Evolutionary conservation across 2,888 invertebrate genomes (phyloP).

Genomic region (Agapostemon virescens): DNA sequence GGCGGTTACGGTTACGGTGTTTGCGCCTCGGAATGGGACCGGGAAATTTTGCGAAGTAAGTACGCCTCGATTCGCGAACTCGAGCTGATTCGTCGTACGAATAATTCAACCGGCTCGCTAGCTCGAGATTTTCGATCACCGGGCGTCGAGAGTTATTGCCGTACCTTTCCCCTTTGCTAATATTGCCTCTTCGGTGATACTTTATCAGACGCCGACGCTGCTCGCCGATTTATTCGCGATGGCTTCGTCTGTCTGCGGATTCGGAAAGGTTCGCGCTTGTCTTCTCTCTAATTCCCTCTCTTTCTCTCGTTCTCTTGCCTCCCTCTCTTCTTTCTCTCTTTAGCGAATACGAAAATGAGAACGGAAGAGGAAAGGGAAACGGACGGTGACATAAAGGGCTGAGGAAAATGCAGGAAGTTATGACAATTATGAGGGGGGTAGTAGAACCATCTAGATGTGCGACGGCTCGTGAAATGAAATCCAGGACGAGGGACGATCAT

Average conservation of each 20-base stretch:
- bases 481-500: constrained; percentile 69
- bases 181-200: constrained; percentile 53
- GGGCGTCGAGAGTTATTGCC: constrained; percentile 37
- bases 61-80: not conserved
- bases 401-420: constrained; percentile 71
- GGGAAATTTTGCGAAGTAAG: not conserved
- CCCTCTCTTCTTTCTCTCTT: not conserved
- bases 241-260: constrained; percentile 43
- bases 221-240: constrained; percentile 61
- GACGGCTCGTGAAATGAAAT: constrained; percentile 77
- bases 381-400: constrained; percentile 54
- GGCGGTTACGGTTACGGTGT: not conserved
- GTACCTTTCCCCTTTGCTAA: constrained; percentile 22
- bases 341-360: constrained; percentile 11
- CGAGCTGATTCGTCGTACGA: constrained; percentile 26
- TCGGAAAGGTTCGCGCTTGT: constrained; percentile 15
- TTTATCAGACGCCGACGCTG: constrained; percentile 59
- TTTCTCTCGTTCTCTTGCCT: no score
- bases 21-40: not conserved
- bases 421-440: constrained; percentile 70
- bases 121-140: constrained; percentile 21
- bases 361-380: constrained; percentile 31
- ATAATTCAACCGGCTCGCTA: constrained; percentile 27
- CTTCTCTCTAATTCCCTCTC: no score
- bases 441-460: constrained; percentile 69